A percentile compares a stretch with the other conserved stretches of the same genome.
These are phyloP conservation scores for Scaptomyza pallida DNA, from an alignment of 1,140 invertebrate species.

Conservation along the genomic window DNA sequence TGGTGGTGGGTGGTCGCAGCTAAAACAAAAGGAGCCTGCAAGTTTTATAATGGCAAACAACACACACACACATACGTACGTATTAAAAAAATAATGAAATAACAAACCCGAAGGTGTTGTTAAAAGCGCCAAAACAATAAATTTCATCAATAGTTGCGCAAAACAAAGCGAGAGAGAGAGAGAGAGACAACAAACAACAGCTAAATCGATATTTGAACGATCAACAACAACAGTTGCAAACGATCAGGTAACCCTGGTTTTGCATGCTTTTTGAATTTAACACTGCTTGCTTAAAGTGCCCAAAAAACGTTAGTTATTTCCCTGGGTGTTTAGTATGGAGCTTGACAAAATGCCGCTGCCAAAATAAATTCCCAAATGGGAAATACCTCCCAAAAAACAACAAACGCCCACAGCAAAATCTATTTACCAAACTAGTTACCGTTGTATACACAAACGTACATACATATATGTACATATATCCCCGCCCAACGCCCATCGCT, in stretches of 20 bases:
- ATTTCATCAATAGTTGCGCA: constrained; percentile 76
- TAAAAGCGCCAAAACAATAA: constrained; percentile 81
- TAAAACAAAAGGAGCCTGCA: constrained; percentile 72
- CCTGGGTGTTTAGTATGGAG: constrained; percentile 21
- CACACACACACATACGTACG: constrained; percentile 31
- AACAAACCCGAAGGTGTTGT: constrained; percentile 81
- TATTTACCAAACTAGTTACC: constrained; percentile 80
- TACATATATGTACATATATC: constrained; percentile 31
- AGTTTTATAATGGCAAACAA: constrained; percentile 77
- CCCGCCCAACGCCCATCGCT: no score
- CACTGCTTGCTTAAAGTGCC: constrained; percentile 16
- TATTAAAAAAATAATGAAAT: constrained; percentile 83
- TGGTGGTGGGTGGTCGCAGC: constrained; percentile 26
- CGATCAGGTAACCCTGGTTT: neutral
- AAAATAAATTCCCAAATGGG: constrained; percentile 35
- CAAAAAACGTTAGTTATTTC: constrained; percentile 51
- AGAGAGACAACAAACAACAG: constrained; percentile 6
- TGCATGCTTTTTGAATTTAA: neutral
- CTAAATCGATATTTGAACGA: constrained; percentile 23
- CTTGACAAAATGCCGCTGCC: constrained; percentile 71
- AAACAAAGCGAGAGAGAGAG: neutral
- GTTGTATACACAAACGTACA: constrained; percentile 68
- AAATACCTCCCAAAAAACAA: constrained; percentile 4
- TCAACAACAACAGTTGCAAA: neutral
- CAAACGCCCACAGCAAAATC: constrained; percentile 70